Percentiles rank a stretch among this genome's conserved stretches.
Evolutionary conservation across 1,140 invertebrate genomes (phyloP).

Genomic region (Drosophila sulfurigaster): DNA sequence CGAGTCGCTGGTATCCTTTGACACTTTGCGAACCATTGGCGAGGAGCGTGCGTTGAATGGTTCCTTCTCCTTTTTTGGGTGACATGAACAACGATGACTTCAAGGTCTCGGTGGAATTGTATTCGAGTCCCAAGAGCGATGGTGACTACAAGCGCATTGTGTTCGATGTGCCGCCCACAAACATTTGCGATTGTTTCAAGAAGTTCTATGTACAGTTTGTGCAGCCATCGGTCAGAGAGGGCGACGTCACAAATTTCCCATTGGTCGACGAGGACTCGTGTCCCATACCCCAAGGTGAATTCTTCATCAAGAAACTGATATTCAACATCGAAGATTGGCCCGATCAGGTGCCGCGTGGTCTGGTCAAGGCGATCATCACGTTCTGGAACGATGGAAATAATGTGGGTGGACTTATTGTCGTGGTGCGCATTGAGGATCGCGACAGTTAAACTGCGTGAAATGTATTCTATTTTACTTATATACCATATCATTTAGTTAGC

Average conservation of each 20-base stretch:
- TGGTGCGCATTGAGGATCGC: conserved; percentile 66
- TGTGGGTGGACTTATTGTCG: conserved; percentile 68
- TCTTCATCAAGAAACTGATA: conserved; percentile 61
- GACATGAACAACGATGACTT: conserved; percentile 76
- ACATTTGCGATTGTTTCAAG: conserved; percentile 77
- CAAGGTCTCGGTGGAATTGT: conserved; percentile 75
- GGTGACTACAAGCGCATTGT: conserved; percentile 75
- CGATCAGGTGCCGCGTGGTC: conserved; percentile 73
- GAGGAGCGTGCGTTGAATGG: conserved; percentile 70
- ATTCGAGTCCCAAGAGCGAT: conserved; percentile 72
- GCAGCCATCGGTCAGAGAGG: conserved; percentile 64
- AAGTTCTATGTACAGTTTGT: conserved; percentile 80
- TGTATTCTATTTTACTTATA: neutral
- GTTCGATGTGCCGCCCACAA: conserved; percentile 75
- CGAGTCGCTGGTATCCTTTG: conserved; percentile 66
- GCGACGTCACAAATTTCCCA: conserved; percentile 73
- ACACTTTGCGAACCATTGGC: conserved; percentile 57
- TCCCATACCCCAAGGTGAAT: conserved; percentile 71
- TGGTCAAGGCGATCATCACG: conserved; percentile 72
- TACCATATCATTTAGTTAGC: conserved; percentile 2
- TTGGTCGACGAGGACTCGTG: conserved; percentile 68
- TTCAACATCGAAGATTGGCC: conserved; percentile 78
- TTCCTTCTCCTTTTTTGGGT: conserved; percentile 61
- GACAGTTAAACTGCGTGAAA: conserved; percentile 40
- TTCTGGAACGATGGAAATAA: conserved; percentile 64